Evolutionary conservation across 1,140 invertebrate genomes (phyloP).

Genomic region (Protaetia brevitarsis): DNA sequence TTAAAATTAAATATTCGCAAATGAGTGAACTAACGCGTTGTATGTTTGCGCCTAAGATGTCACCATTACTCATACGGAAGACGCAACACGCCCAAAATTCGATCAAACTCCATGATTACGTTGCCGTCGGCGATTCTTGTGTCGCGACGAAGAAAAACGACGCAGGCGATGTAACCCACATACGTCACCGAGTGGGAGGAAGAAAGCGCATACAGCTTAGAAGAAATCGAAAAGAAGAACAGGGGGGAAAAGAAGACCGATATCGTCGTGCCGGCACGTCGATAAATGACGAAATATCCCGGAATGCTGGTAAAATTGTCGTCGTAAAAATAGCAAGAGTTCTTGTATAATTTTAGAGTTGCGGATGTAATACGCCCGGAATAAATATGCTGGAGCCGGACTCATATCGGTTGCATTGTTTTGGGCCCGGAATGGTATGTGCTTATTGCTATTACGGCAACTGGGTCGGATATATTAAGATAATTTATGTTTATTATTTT

Average conservation of each 20-base stretch:
- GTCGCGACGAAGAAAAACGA: not conserved
- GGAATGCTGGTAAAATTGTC: not conserved
- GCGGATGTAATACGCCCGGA: not conserved
- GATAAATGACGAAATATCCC: not conserved
- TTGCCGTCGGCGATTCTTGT: not conserved
- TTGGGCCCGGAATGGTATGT: not conserved
- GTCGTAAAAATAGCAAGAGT: not conserved
- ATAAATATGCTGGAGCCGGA: not conserved
- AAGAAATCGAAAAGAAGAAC: not conserved
- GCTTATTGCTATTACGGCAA: not conserved
- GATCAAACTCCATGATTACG: not conserved
- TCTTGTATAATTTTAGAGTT: slow-evolving; percentile 1
- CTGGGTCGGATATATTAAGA: not conserved
- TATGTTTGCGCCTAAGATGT: not conserved
- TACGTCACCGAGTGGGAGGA: not conserved
- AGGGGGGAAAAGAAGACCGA: not conserved
- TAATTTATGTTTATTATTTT: not conserved
- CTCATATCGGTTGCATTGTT: not conserved
- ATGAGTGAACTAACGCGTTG: too few relatives aligned
- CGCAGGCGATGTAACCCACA: not conserved
- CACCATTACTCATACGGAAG: not conserved
- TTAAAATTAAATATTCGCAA: too few relatives aligned
- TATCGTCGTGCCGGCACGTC: not conserved
- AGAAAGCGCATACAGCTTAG: not conserved
- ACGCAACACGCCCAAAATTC: not conserved